Evolutionary conservation across 1,140 invertebrate genomes (phyloP).

Genomic region (Macrobrachium rosenbergii): DNA sequence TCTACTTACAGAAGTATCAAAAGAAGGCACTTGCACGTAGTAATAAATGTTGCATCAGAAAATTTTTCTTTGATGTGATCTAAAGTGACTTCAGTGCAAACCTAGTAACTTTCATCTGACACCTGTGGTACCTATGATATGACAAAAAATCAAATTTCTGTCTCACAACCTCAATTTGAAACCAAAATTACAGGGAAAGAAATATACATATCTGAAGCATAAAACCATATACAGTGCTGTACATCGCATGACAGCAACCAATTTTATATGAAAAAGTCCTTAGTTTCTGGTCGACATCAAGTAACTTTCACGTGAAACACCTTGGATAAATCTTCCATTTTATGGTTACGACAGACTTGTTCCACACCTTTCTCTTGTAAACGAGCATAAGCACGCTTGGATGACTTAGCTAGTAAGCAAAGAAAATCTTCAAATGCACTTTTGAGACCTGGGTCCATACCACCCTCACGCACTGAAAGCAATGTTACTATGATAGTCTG

Average conservation of each 20-base stretch:
- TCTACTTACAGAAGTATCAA: background rate
- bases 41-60: too few relatives aligned
- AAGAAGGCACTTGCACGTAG: background rate
- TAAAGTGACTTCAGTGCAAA: too few relatives aligned
- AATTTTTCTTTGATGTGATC: too few relatives aligned
- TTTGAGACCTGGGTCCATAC: constrained; percentile 84
- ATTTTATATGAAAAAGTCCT: too few relatives aligned
- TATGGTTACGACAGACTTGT: constrained; percentile 85
- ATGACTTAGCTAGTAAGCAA: constrained; percentile 85
- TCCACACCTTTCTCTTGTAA: constrained; percentile 84
- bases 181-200: too few relatives aligned
- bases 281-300: background rate
- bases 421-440: constrained; percentile 92
- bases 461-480: constrained; percentile 84
- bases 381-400: constrained; percentile 79
- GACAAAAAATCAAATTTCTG: too few relatives aligned
- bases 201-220: too few relatives aligned
- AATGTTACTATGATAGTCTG: constrained; percentile 86
- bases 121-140: too few relatives aligned
- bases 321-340: constrained; percentile 89
- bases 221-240: too few relatives aligned
- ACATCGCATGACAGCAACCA: too few relatives aligned
- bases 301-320: constrained; percentile 76
- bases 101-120: too few relatives aligned
- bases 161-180: too few relatives aligned